Percentiles rank a stretch among this genome's conserved stretches.
Evolutionary conservation across 2,797 vertebrate species (phyloP).

Genomic region (Pipistrellus pygmaeus): DNA sequence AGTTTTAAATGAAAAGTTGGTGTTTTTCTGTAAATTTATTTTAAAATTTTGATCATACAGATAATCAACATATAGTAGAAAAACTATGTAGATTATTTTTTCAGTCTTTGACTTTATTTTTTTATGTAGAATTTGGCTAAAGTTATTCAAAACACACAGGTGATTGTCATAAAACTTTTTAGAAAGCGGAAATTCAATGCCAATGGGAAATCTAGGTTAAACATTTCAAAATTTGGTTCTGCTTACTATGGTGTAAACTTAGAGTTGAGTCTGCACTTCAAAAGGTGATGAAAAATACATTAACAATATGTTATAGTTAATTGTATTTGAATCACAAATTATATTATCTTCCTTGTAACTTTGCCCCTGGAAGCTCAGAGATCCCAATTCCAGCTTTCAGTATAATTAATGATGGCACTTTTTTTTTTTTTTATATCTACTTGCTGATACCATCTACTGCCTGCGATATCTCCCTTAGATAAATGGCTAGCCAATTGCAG

Average conservation of each 20-base stretch:
- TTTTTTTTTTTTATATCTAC: not conserved
- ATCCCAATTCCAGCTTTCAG: not conserved
- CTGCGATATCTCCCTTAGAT: constrained; percentile 69
- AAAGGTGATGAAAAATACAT: constrained; percentile 32
- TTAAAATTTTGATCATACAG: constrained; percentile 1
- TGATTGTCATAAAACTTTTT: not conserved
- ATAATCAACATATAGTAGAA: not conserved
- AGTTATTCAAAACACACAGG: not conserved
- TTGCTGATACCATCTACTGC: constrained; percentile 48
- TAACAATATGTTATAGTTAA: constrained; percentile 58
- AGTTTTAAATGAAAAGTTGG: not conserved
- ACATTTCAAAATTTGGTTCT: not conserved
- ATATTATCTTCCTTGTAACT: constrained; percentile 58
- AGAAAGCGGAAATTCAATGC: not conserved
- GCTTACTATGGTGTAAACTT: not conserved
- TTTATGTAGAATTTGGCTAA: not conserved
- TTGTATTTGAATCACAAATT: constrained; percentile 67
- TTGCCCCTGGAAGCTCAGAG: constrained; percentile 42
- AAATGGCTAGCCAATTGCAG: constrained; percentile 64
- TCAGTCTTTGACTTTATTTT: not conserved
- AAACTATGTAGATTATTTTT: not conserved
- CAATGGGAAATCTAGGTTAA: not conserved
- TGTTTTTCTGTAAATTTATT: not conserved
- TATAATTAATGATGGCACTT: constrained; percentile 68
- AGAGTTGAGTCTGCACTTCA: constrained; percentile 14